Evolutionary conservation across 2,888 invertebrate genomes (phyloP).

Genomic region (Cacoxenus indagator): DNA sequence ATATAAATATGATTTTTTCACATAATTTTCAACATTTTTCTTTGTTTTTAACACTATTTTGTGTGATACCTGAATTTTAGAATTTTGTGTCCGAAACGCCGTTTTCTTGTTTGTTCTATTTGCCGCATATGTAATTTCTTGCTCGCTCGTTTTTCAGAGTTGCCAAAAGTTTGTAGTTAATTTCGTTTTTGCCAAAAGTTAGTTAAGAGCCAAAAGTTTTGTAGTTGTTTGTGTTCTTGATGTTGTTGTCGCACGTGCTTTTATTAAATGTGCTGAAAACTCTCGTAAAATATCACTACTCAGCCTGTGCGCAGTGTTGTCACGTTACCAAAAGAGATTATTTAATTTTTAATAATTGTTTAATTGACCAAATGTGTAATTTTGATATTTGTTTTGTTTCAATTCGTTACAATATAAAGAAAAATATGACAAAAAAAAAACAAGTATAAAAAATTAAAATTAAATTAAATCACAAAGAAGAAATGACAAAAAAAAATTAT

Average conservation of each 20-base stretch:
- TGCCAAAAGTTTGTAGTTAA: slow-evolving; percentile 15
- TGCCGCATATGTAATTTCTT: slow-evolving; percentile 18
- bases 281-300: no score
- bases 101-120: slow-evolving; percentile 48
- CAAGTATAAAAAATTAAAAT: no score
- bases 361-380: slow-evolving; percentile 51
- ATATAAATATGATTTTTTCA: slow-evolving; percentile 37
- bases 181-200: slow-evolving; percentile 40
- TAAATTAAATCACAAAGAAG: no score
- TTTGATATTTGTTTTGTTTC: no score
- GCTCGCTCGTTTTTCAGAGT: slow-evolving; percentile 20
- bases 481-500: no score
- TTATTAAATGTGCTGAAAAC: slow-evolving; percentile 24
- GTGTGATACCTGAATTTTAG: slow-evolving; percentile 70
- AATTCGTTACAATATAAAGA: no score
- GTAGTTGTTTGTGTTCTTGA: slow-evolving; percentile 38
- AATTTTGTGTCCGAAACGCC: slow-evolving; percentile 70
- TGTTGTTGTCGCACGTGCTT: slow-evolving; percentile 1
- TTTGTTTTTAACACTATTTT: slow-evolving; percentile 32
- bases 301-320: no score
- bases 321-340: slow-evolving; percentile 9
- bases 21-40: slow-evolving; percentile 44
- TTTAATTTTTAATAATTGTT: slow-evolving; percentile 31
- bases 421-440: no score
- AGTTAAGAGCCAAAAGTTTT: slow-evolving; percentile 15